These are phyloP conservation scores for Oryctolagus cuniculus DNA, from an alignment of 2,113 vertebrate genomes.

Conservation along the genomic window mOryCun1.1 NC_091435.1:170714001-170714500, in stretches of 20 bases:
- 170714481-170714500: constrained; percentile 68
- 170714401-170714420: constrained; percentile 41
- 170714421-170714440: constrained; percentile 38
- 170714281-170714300: not conserved
- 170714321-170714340: not conserved
- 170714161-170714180: constrained; percentile 33
- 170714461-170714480: constrained; percentile 55
- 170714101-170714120: constrained; percentile 65
- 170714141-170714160: not conserved
- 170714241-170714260: not conserved
- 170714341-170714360: not conserved
- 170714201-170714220: not conserved
- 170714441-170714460: constrained; percentile 20
- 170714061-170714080: constrained; percentile 34
- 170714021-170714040: not conserved
- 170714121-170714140: constrained; percentile 47
- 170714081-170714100: constrained; percentile 50
- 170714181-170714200: not conserved
- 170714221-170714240: not conserved
- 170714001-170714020: not conserved
- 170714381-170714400: constrained; percentile 35
- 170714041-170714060: constrained; percentile 15
- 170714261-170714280: not conserved
- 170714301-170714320: not conserved
- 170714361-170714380: not conserved